Conservation (phyloP, 2,888 invertebrate species). For the Sepioteuthis lessoniana region DNA sequence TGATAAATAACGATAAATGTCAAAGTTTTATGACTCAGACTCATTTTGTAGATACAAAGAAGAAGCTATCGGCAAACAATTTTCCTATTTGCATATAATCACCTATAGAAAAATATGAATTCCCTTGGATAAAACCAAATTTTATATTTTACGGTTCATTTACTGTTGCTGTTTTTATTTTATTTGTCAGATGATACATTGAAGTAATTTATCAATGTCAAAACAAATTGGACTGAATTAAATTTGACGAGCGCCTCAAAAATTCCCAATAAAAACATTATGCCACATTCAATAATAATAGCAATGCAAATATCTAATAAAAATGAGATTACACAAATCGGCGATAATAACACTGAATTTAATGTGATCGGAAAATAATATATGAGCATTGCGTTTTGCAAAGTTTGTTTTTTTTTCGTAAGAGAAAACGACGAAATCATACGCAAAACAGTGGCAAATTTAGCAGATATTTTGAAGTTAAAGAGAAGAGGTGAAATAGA, state of each 20-base stretch:
- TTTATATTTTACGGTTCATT: background rate
- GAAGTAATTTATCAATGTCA: background rate
- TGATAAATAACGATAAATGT: background rate
- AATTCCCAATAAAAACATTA: background rate
- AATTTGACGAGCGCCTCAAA: background rate
- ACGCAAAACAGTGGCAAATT: no score
- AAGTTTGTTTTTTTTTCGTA: no score
- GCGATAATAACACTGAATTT: background rate
- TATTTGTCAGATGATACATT: background rate
- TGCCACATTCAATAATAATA: background rate
- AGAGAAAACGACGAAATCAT: no score
- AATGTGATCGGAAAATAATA: no score
- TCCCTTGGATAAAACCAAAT: background rate
- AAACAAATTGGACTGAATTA: background rate
- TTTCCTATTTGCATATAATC: no score
- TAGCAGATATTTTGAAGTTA: no score
- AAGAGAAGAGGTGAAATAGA: no score
- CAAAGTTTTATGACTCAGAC: background rate
- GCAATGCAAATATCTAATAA: background rate
- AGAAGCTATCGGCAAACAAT: background rate
- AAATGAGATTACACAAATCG: background rate
- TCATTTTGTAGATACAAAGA: background rate
- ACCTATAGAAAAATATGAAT: background rate
- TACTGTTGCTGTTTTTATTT: background rate
- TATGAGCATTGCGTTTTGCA: no score